phyloP scores from a whole-genome alignment of 2,888 invertebrate genomes.

The Oscheius myriophilus region DNA sequence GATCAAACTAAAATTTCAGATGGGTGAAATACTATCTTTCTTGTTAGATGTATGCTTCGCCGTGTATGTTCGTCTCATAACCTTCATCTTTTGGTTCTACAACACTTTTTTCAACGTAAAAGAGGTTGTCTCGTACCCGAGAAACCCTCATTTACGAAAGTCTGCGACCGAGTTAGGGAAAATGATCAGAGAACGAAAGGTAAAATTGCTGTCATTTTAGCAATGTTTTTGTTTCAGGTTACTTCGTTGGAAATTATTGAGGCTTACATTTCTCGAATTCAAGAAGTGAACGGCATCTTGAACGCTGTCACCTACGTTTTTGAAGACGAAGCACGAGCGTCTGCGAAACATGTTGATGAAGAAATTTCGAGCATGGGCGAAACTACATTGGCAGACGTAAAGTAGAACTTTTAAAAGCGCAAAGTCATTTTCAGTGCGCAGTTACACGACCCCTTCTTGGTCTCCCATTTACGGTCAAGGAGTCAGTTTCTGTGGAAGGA shows the following conservation, averaged over 20 bases:
- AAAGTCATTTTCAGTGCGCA: neutral
- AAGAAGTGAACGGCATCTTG: slow-evolving; percentile 20
- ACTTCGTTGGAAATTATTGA: slow-evolving; percentile 16
- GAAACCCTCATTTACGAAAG: neutral
- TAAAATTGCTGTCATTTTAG: neutral
- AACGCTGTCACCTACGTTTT: slow-evolving; percentile 12
- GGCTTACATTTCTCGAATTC: slow-evolving; percentile 18
- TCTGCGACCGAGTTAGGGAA: slow-evolving; percentile 5
- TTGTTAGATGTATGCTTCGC: neutral
- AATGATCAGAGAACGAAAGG: slow-evolving; percentile 12
- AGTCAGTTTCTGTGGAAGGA: slow-evolving; percentile 11
- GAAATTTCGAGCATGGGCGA: slow-evolving; percentile 1
- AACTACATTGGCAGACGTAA: slow-evolving; percentile 1
- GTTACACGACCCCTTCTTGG: slow-evolving; percentile 15
- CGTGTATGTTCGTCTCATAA: neutral
- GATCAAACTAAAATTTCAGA: too few species aligned
- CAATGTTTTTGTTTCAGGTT: neutral
- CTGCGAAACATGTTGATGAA: neutral
- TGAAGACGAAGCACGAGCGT: slow-evolving; percentile 10
- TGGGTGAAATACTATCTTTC: too few species aligned
- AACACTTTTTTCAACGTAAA: slow-evolving; percentile 9
- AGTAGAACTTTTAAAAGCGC: neutral
- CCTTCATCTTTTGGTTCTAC: slow-evolving; percentile 10
- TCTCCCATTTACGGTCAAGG: slow-evolving; percentile 23
- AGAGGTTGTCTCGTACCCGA: neutral